Percentiles rank a stretch among this genome's conserved stretches.
phyloP scores from a whole-genome alignment of 2,797 vertebrate species.

The Myripristis jacobus region DNA sequence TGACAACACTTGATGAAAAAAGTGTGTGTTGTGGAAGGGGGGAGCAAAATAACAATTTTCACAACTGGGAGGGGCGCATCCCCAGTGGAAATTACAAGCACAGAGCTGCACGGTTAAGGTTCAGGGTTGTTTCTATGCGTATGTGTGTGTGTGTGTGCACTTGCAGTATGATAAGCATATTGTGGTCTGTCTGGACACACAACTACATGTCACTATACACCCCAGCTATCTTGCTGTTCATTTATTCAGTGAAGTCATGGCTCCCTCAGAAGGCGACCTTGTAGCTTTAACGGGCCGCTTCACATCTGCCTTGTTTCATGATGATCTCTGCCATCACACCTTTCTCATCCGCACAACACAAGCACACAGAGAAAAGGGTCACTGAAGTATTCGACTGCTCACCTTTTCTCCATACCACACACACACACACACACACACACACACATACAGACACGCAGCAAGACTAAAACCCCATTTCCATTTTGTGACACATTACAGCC shows the following conservation, averaged over 20 bases:
- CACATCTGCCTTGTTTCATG: slow-evolving; percentile 52
- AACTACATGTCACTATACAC: slow-evolving; percentile 53
- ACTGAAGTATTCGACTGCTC: not conserved
- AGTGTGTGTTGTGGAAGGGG: too few relatives aligned
- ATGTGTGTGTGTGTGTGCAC: too few relatives aligned
- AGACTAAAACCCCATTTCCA: slow-evolving; percentile 40
- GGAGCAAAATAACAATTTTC: too few relatives aligned
- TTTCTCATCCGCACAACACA: slow-evolving; percentile 35
- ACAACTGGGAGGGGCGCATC: too few relatives aligned
- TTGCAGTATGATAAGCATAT: not conserved
- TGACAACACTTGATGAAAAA: too few relatives aligned
- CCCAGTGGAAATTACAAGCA: too few relatives aligned
- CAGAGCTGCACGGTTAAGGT: too few relatives aligned
- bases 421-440: slow-evolving; percentile 11
- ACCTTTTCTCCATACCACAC: not conserved
- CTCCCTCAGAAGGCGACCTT: slow-evolving; percentile 38
- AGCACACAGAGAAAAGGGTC: slow-evolving; percentile 1
- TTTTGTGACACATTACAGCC: slow-evolving; percentile 50
- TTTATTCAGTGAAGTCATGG: slow-evolving; percentile 55
- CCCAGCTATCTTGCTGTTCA: slow-evolving; percentile 46
- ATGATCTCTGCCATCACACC: slow-evolving; percentile 52
- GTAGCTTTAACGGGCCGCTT: slow-evolving; percentile 10
- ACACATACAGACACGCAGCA: slow-evolving; percentile 2
- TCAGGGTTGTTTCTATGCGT: not conserved
- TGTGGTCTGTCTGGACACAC: slow-evolving; percentile 31